These are phyloP conservation scores for Beris morrisii DNA, from an alignment of 2,888 invertebrate species.

Conservation along the genomic window DNA sequence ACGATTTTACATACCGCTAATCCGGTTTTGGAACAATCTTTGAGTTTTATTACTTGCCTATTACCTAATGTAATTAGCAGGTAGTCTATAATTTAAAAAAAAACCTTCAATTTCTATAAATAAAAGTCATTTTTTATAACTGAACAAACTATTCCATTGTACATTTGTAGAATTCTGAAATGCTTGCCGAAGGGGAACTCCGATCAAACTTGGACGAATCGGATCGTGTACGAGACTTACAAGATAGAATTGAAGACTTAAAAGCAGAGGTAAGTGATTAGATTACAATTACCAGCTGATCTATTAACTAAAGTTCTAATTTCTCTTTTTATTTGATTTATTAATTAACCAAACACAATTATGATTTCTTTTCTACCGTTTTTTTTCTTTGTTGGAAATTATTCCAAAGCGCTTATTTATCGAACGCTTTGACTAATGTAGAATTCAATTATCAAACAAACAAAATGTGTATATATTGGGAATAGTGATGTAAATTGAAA, in stretches of 20 bases:
- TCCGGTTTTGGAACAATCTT: too few species aligned
- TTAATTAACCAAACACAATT: conserved; percentile 1
- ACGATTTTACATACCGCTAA: too few species aligned
- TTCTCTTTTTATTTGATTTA: too few species aligned
- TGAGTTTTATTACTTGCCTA: too few species aligned
- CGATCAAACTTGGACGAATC: conserved; percentile 83
- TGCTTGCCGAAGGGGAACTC: conserved; percentile 89
- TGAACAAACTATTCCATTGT: too few species aligned
- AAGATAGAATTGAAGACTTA: conserved; percentile 89
- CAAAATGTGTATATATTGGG: conserved; percentile 20
- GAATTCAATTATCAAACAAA: conserved; percentile 16
- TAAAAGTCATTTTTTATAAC: too few species aligned
- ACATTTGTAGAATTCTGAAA: conserved; percentile 83
- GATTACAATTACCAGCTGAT: background rate
- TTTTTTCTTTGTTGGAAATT: background rate
- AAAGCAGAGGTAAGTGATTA: conserved; percentile 81
- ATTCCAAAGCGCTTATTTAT: conserved; percentile 21
- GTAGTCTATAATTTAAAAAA: too few species aligned
- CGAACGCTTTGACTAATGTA: conserved; percentile 26
- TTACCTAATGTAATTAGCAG: too few species aligned
- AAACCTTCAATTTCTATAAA: too few species aligned
- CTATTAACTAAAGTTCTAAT: too few species aligned
- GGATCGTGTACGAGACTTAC: conserved; percentile 84
- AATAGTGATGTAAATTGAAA: background rate
- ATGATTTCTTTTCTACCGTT: conserved; percentile 35